phyloP scores from a whole-genome alignment of 2,888 invertebrate species.

The Charanyca ferruginea region DNA sequence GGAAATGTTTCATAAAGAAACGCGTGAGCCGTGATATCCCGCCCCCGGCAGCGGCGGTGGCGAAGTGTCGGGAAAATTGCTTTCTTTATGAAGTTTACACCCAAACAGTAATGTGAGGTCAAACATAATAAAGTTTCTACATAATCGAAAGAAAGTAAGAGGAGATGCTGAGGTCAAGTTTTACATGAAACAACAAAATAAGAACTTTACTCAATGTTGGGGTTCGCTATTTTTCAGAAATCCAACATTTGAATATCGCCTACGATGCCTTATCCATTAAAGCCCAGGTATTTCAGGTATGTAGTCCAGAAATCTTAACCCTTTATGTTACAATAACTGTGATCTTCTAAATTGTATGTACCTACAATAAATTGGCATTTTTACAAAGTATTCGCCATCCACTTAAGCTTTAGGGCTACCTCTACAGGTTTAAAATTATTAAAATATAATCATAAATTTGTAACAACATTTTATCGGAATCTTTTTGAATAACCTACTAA shows the following conservation, averaged over 20 bases:
- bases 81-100: slow-evolving; percentile 46
- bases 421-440: background rate
- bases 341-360: too few species aligned
- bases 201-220: background rate
- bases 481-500: slow-evolving; percentile 4
- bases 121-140: slow-evolving; percentile 5
- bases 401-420: background rate
- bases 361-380: background rate
- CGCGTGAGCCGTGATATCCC: slow-evolving; percentile 22
- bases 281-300: background rate
- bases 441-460: background rate
- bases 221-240: background rate
- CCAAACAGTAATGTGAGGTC: slow-evolving; percentile 7
- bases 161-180: too few species aligned
- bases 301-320: background rate
- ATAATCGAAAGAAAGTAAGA: background rate
- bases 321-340: background rate
- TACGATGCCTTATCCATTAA: background rate
- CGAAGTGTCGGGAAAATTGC: slow-evolving; percentile 26
- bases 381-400: background rate
- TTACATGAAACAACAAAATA: background rate
- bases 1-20: slow-evolving; percentile 33
- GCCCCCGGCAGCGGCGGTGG: slow-evolving; percentile 5
- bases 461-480: background rate
- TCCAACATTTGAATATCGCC: background rate